phyloP scores from a whole-genome alignment of 2,797 vertebrate species.

The Malacoraja senta region DNA sequence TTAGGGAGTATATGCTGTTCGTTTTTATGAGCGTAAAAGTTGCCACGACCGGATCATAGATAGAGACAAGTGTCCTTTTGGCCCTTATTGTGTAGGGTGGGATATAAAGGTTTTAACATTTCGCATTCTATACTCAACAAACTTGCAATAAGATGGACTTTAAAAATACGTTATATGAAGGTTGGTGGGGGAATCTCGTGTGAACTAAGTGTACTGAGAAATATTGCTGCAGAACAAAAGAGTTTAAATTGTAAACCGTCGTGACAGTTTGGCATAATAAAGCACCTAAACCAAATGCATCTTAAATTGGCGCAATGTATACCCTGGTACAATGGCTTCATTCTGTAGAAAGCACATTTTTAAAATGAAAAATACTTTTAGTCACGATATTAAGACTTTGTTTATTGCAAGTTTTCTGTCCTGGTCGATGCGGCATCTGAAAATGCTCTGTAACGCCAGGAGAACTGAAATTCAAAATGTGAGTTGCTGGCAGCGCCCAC shows the following conservation, averaged over 20 bases:
- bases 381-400: background rate
- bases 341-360: background rate
- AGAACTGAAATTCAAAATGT: background rate
- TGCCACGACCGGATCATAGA: background rate
- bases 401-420: background rate
- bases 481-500: background rate
- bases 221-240: conserved; percentile 21
- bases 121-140: background rate
- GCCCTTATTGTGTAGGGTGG: too few species aligned
- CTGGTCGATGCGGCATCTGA: background rate
- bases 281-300: background rate
- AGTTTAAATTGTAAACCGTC: background rate
- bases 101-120: background rate
- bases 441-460: background rate
- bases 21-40: background rate
- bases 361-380: background rate
- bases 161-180: background rate
- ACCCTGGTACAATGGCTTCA: background rate
- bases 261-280: background rate
- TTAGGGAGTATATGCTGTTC: too few species aligned
- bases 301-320: background rate
- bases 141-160: background rate
- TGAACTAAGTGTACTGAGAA: background rate
- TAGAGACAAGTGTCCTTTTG: background rate
- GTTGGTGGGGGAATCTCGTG: background rate